A percentile compares a stretch with the other conserved stretches of the same genome.
These are phyloP conservation scores for Pelobates cultripes DNA, from an alignment of 2,797 vertebrate genomes.

Conservation along the genomic window DNA sequence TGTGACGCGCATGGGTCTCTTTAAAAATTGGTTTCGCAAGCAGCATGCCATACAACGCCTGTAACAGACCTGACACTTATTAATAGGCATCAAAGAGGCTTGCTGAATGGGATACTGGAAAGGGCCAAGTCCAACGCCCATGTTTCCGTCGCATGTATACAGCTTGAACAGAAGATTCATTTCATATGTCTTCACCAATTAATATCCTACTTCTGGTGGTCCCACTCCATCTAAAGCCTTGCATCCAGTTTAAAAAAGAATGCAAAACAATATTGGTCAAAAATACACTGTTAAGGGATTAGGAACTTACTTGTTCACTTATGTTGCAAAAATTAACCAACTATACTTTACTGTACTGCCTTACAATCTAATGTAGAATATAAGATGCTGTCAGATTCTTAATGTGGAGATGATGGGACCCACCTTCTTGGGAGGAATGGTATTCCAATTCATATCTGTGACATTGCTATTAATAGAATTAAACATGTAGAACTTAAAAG, in stretches of 20 bases:
- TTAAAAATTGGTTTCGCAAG: slow-evolving; percentile 31
- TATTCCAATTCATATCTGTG: too few species aligned
- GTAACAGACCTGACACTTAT: slow-evolving; percentile 30
- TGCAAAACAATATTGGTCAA: not conserved
- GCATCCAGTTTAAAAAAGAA: not conserved
- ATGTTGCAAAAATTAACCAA: too few species aligned
- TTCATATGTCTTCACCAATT: slow-evolving; percentile 6
- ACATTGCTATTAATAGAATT: too few species aligned
- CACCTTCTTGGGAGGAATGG: too few species aligned
- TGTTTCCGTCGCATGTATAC: not conserved
- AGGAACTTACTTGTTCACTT: too few species aligned
- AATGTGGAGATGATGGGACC: too few species aligned
- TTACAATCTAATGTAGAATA: too few species aligned
- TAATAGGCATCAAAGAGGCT: slow-evolving; percentile 39
- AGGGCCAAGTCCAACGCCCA: slow-evolving; percentile 19
- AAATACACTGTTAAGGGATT: too few species aligned
- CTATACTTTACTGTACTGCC: too few species aligned
- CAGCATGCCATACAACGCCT: not conserved
- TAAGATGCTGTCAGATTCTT: too few species aligned
- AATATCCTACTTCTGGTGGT: not conserved
- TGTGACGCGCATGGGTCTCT: slow-evolving; percentile 30
- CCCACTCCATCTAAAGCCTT: not conserved
- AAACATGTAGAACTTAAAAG: too few species aligned
- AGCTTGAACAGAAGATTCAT: not conserved
- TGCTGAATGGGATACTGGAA: not conserved